These are phyloP conservation scores for Aspidapion aeneum DNA, from an alignment of 2,888 invertebrate species.

Conservation along the genomic window DNA sequence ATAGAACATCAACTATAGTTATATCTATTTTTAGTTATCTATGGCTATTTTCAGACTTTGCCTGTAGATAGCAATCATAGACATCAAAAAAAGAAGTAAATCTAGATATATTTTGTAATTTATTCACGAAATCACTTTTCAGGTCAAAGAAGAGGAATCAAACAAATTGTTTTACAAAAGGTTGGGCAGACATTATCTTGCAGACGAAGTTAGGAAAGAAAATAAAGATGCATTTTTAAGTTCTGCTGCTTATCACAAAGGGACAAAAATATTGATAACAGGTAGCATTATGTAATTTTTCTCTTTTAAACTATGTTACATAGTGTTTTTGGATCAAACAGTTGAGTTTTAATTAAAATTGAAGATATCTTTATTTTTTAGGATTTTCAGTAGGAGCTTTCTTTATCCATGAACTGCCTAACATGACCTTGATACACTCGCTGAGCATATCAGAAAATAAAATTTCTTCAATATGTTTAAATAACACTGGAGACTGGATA, in stretches of 20 bases:
- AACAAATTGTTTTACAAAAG: conserved; percentile 64
- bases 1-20: no score
- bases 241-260: conserved; percentile 78
- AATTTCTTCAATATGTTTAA: conserved; percentile 79
- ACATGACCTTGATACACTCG: conserved; percentile 88
- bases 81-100: no score
- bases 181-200: conserved; percentile 69
- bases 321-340: not conserved
- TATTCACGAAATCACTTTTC: no score
- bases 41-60: no score
- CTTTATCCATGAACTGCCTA: conserved; percentile 91
- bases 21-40: no score
- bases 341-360: no score
- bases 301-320: not conserved
- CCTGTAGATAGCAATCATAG: no score
- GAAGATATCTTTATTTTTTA: no score
- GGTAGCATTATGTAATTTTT: no score
- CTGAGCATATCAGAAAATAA: conserved; percentile 81
- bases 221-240: conserved; percentile 65
- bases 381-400: conserved; percentile 92
- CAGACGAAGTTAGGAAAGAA: conserved; percentile 64
- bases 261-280: conserved; percentile 77
- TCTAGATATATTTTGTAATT: no score
- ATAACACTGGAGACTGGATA: conserved; percentile 92
- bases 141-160: conserved; percentile 37